These are phyloP conservation scores for Heliopora coerulea DNA, from an alignment of 92 coral and sea anemone species.

Conservation along the genomic window DNA sequence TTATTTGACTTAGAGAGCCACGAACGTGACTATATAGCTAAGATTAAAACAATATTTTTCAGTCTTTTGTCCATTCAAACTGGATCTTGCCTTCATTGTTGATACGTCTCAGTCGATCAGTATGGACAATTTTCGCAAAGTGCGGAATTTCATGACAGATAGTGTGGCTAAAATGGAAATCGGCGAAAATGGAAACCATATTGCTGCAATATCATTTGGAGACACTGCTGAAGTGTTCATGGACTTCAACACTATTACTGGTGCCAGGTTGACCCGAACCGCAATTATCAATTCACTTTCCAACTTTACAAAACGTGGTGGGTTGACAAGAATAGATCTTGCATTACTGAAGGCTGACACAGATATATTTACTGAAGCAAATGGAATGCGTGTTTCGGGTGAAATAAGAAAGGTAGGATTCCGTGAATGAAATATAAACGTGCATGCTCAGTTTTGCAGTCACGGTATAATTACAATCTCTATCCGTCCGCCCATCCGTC, in stretches of 20 bases:
- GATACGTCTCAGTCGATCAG: conserved; percentile 26
- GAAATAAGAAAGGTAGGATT: conserved; percentile 21
- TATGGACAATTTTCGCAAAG: not conserved
- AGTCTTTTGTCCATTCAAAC: conserved; percentile 29
- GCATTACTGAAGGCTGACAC: conserved; percentile 25
- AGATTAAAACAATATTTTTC: no score
- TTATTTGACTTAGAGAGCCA: no score
- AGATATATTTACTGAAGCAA: conserved; percentile 3
- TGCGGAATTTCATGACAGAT: conserved; percentile 18
- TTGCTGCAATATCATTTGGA: conserved; percentile 34
- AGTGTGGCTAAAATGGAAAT: conserved; percentile 26
- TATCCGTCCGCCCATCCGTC: no score
- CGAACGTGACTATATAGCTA: no score
- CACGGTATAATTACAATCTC: not conserved
- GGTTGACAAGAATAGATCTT: conserved; percentile 34
- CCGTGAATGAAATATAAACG: not conserved
- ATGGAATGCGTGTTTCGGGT: conserved; percentile 24
- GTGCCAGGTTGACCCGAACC: conserved; percentile 5
- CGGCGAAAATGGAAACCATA: conserved; percentile 26
- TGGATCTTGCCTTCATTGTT: conserved; percentile 40
- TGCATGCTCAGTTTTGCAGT: no score
- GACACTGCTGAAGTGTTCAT: conserved; percentile 19
- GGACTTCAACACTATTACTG: conserved; percentile 22
- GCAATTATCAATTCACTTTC: not conserved
- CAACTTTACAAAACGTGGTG: not conserved